Base-by-base conservation (phyloP, 2,797 vertebrate genomes). In the Apogon hyalosoma region DNA sequence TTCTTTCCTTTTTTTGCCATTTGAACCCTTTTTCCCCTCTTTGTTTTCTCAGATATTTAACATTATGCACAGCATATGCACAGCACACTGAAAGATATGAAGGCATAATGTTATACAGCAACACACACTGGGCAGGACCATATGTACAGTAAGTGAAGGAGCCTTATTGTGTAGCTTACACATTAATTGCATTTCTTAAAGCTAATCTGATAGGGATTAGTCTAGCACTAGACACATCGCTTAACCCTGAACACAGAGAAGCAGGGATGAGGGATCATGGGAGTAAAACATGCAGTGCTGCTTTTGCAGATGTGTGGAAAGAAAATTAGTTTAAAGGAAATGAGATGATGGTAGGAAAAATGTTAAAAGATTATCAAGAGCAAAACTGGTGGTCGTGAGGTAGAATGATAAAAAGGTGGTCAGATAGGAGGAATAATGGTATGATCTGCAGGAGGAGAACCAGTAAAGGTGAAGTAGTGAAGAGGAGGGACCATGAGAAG, bases 171-270 rank as follows among this genome's bases (percentile, higher is more conserved):
- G 46, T 50, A 75, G 24, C 60, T 78, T 79, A 72, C 65, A 88
- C 70, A 82, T 79, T 82, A 84, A 90, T 87, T 89, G 68, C 69
- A 70, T 82, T 75, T 57, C 61, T 75, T 68, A 60, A 73, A 75
- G 61, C 69, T 86, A 85, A 89, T 90, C 79, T 82, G 71, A 73
- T 67, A 60, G 55, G 76, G 84, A 87, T 90, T 90, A 87, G 63
- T 69, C 61, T 65, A 63, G 33, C 70, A 60, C 47, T 40, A 40
- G 70, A 79, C 61, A 75, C 77, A 88, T 85, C 73, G 81, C 67
- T 64, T 77, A 79, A 77, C 49, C 43, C 54, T 38, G 46, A 69
- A 64, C 33, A 75, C 39, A 49, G 59, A 63, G 13, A 38, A 45
- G 19, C 41, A 41, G 41, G 67, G 41, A 41, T 33, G 45, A 33